phyloP scores from a whole-genome alignment of 2,113 vertebrate genomes.

The Reinhardtius hippoglossoides region DNA sequence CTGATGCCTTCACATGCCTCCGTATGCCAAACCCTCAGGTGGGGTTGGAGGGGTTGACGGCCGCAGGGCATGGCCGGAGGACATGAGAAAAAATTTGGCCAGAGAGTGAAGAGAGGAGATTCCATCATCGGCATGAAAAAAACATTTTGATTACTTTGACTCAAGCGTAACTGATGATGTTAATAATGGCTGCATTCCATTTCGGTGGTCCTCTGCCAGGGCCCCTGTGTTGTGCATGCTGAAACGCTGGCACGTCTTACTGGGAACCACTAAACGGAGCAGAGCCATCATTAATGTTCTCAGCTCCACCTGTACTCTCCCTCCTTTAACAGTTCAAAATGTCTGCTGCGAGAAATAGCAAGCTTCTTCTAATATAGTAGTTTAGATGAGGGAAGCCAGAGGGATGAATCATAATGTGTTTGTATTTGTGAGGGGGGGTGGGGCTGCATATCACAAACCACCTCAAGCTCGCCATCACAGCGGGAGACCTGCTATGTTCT shows the following conservation, averaged over 20 bases:
- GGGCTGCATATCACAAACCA: slow-evolving; percentile 54
- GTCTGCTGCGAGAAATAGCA: slow-evolving; percentile 10
- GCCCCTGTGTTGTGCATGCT: not conserved
- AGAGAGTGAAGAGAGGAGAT: slow-evolving; percentile 9
- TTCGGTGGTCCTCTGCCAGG: not conserved
- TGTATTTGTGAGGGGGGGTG: not conserved
- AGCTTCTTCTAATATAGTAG: slow-evolving; percentile 18
- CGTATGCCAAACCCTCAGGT: slow-evolving; percentile 13
- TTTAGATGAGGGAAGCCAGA: slow-evolving; percentile 19
- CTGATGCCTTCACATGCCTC: slow-evolving; percentile 43
- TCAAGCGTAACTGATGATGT: not conserved
- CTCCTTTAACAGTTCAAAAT: slow-evolving; percentile 33
- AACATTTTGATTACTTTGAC: slow-evolving; percentile 8
- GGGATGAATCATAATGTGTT: slow-evolving; percentile 42
- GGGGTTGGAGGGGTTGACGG: slow-evolving; percentile 2
- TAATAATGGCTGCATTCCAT: slow-evolving; percentile 7
- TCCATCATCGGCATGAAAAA: not conserved
- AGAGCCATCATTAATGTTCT: slow-evolving; percentile 19
- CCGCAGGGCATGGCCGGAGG: slow-evolving; percentile 43
- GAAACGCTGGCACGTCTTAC: slow-evolving; percentile 8
- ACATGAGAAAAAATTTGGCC: slow-evolving; percentile 8
- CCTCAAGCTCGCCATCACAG: slow-evolving; percentile 27
- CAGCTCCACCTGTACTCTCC: slow-evolving; percentile 43
- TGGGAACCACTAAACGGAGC: slow-evolving; percentile 18
- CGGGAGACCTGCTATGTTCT: slow-evolving; percentile 50